Evolutionary conservation across 2,113 vertebrate species (phyloP).

Genomic region (Cromileptes altivelis): DNA sequence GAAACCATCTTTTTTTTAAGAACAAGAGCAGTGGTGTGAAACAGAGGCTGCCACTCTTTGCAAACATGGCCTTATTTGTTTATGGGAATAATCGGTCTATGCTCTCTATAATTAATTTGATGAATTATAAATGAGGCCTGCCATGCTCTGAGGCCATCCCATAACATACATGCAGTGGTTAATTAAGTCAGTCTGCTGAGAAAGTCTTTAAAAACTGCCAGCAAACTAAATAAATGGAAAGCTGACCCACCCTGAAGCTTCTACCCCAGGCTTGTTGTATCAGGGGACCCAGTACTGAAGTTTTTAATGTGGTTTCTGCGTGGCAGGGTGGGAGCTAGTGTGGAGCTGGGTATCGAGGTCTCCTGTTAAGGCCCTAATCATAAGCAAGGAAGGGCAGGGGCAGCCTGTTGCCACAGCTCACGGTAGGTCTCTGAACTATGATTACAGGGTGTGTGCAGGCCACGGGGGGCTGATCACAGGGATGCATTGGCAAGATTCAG

Average conservation of each 20-base stretch:
- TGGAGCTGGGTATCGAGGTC: not conserved
- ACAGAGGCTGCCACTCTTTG: not conserved
- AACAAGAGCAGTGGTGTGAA: constrained; percentile 11
- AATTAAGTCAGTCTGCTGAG: not conserved
- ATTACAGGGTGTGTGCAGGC: constrained; percentile 71
- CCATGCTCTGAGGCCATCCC: not conserved
- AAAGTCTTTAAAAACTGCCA: constrained; percentile 3
- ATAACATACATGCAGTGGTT: not conserved
- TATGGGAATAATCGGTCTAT: not conserved
- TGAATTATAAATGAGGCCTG: not conserved
- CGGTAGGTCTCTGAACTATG: constrained; percentile 59
- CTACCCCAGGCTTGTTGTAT: constrained; percentile 9
- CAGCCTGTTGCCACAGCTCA: constrained; percentile 56
- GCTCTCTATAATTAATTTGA: not conserved
- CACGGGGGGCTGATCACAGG: constrained; percentile 64
- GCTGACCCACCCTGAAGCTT: constrained; percentile 45
- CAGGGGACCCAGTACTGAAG: constrained; percentile 33
- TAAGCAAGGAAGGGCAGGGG: constrained; percentile 44
- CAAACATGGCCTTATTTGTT: not conserved
- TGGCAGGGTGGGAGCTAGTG: constrained; percentile 39
- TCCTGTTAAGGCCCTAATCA: constrained; percentile 66
- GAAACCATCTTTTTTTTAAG: not conserved
- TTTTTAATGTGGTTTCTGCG: constrained; percentile 62
- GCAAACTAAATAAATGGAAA: constrained; percentile 31
- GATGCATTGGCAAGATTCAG: constrained; percentile 21